A percentile compares a stretch with the other conserved stretches of the same genome.
Conservation (phyloP, 1,140 invertebrate species). For the Batillaria attramentaria region DNA sequence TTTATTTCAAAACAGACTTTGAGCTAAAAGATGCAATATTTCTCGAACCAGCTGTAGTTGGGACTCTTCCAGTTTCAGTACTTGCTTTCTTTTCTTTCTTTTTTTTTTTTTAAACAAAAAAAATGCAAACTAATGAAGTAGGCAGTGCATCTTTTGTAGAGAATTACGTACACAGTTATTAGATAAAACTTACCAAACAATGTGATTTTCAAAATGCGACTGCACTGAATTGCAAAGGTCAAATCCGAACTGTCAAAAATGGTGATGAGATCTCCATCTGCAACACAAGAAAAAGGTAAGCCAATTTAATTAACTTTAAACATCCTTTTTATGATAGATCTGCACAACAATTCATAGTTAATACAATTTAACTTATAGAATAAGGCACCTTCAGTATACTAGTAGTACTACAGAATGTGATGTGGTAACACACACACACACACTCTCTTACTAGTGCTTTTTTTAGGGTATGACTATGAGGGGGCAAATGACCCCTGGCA, state of each 20-base stretch:
- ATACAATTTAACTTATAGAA: background rate
- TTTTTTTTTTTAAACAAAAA: too few species aligned
- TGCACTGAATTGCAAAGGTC: conserved; percentile 82
- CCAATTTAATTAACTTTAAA: background rate
- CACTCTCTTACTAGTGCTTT: background rate
- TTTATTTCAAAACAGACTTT: too few species aligned
- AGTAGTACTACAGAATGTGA: background rate
- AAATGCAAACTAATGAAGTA: too few species aligned
- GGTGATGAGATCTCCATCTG: conserved; percentile 83
- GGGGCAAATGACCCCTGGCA: too few species aligned
- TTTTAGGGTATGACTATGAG: too few species aligned
- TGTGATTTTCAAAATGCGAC: conserved; percentile 79
- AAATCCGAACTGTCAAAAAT: conserved; percentile 84
- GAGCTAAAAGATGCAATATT: too few species aligned
- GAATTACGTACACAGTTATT: too few species aligned
- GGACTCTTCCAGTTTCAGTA: too few species aligned
- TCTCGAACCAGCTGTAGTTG: too few species aligned
- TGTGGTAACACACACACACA: background rate
- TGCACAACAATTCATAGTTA: background rate
- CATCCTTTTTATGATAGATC: too few species aligned
- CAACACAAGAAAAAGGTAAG: conserved; percentile 49
- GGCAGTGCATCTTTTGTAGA: too few species aligned
- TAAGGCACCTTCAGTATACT: background rate
- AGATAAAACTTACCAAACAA: conserved; percentile 73
- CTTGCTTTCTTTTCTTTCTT: too few species aligned